Evolutionary conservation across 1,140 invertebrate genomes (phyloP).

Genomic region (Ceratitis capitata): DNA sequence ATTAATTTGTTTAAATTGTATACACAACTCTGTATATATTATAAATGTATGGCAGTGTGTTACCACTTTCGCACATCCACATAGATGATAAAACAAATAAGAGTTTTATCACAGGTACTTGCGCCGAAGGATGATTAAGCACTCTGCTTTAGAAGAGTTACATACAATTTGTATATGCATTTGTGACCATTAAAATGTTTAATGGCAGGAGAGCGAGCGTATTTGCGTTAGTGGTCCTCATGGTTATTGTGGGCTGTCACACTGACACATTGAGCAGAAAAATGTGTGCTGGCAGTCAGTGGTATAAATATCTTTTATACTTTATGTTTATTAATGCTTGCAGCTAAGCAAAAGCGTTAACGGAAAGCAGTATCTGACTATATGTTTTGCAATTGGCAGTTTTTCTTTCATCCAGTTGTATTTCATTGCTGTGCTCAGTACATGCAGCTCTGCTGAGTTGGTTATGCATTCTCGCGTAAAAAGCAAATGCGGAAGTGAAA

Average conservation of each 20-base stretch:
- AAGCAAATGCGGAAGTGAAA: slow-evolving; percentile 29
- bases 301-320: not conserved
- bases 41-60: not conserved
- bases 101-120: not conserved
- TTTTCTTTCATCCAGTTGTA: not conserved
- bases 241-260: not conserved
- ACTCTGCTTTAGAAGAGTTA: not conserved
- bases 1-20: slow-evolving; percentile 20
- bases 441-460: too few relatives aligned
- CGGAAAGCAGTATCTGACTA: not conserved
- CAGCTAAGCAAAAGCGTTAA: not conserved
- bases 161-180: too few relatives aligned
- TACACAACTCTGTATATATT: not conserved
- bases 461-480: not conserved
- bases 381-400: not conserved
- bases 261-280: slow-evolving; percentile 8
- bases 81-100: not conserved
- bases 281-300: not conserved
- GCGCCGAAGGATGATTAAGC: not conserved
- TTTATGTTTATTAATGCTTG: not conserved
- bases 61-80: not conserved
- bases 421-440: too few relatives aligned
- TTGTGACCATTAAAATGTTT: not conserved
- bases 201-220: not conserved
- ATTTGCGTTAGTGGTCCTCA: not conserved